Evolutionary conservation across 2,797 vertebrate species (phyloP).

Genomic region (Intellagama lesueurii): DNA sequence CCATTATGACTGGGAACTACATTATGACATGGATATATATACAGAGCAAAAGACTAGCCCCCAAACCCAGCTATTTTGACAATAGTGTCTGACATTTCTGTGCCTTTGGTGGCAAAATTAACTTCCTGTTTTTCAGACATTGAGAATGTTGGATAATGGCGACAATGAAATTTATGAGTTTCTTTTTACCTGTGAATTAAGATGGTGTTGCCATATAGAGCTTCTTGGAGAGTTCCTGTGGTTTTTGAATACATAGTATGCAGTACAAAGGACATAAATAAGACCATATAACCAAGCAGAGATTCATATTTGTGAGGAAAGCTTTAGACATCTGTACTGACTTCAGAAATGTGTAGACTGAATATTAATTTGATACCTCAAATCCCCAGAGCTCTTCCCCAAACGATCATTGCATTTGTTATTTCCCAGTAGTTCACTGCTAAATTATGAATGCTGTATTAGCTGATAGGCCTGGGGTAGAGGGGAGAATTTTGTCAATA

Average conservation of each 20-base stretch:
- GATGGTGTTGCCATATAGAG: not conserved
- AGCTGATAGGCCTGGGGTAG: not conserved
- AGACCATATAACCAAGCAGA: not conserved
- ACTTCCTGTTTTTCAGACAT: not conserved
- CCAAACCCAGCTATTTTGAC: not conserved
- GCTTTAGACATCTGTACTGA: constrained; percentile 19
- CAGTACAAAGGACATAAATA: not conserved
- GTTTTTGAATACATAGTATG: not conserved
- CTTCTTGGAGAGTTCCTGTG: not conserved
- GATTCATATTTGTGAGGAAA: not conserved
- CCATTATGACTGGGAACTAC: not conserved
- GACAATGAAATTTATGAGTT: not conserved
- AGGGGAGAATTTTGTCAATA: constrained; percentile 9
- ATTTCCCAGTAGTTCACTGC: not conserved
- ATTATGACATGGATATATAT: not conserved
- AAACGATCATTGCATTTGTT: not conserved
- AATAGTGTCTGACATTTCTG: not conserved
- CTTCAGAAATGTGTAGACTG: constrained; percentile 11
- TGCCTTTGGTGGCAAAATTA: not conserved
- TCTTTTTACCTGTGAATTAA: not conserved
- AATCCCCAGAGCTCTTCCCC: constrained; percentile 9
- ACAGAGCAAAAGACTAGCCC: not conserved
- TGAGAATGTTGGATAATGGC: not conserved
- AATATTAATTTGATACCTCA: constrained; percentile 30
- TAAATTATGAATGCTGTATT: rapidly evolving